Base-by-base conservation (phyloP, 2,797 vertebrate genomes). In the Poecile montanus region DNA sequence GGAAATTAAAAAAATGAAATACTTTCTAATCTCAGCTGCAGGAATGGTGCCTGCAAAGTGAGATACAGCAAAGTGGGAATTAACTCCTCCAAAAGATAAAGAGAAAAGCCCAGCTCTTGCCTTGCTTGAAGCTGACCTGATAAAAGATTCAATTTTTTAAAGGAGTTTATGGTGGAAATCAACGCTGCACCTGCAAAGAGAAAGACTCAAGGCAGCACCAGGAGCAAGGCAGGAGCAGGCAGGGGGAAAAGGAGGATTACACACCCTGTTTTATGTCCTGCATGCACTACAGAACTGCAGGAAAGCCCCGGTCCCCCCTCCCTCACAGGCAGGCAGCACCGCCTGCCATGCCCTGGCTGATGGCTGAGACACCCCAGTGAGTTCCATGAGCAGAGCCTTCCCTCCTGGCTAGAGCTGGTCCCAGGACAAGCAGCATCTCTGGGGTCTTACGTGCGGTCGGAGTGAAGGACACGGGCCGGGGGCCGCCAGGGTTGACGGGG, bases 381-480 rank as follows among this genome's bases (percentile, higher is more conserved):
- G 58, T 6, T 48, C 62, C 13, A 1, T 2, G 27, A 70, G 93
- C 71, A 70, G 13, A 85, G 36, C 30, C 44, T 36, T 40, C 86
- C 60, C 71, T 47, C 51, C 26, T 6, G 10, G n/a, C 38, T 8
- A 3, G 5, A 44, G 68, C 36, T 34, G 65, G 5, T 5, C 16
- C 62, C 7, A 16, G 45, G 47, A 40, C 77, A 38, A 68, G 45
- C 54, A 60, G 29, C 3, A 1, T 5, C n/a, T 1, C 11, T 6
- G 65, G 36, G 68, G 20, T 96, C 99, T 98, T 97, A 99, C 99
- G 95, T 97, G 99, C 99, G 95, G 99, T 97, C 6, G 99, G 98
- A 75, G 98, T 99, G 96, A 99, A 99, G 71, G 99, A 99, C 92
- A 98, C 98, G 1, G 99, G 98, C 21, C 99, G 98, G 20, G 99